Evolutionary conservation across 2,888 invertebrate species (phyloP).

Genomic region (Oxytorus armatus): DNA sequence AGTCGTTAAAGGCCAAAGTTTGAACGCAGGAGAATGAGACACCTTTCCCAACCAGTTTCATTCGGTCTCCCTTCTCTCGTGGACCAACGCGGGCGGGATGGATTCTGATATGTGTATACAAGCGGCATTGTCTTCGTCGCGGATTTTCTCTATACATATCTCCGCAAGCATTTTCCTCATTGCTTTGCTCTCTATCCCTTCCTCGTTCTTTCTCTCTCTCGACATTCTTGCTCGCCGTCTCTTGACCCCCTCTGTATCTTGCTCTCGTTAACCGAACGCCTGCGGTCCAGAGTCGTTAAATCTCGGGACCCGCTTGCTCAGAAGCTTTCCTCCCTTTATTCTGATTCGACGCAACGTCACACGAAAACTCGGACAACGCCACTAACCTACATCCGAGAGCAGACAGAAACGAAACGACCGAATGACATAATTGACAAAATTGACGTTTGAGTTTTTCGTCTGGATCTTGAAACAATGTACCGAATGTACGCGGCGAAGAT

Average conservation of each 20-base stretch:
- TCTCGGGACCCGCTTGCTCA: neutral
- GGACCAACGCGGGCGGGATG: constrained; percentile 33
- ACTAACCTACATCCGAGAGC: too few species aligned
- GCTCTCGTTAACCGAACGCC: constrained; percentile 38
- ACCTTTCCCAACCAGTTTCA: constrained; percentile 47
- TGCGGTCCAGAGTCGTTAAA: constrained; percentile 46
- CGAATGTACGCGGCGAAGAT: too few species aligned
- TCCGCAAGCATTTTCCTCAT: constrained; percentile 3
- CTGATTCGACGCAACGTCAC: too few species aligned
- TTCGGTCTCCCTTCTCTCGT: constrained; percentile 23
- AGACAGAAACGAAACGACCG: too few species aligned
- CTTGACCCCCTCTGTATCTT: constrained; percentile 30
- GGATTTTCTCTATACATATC: neutral
- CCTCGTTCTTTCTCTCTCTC: neutral
- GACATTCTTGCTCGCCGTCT: neutral
- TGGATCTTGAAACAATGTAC: too few species aligned
- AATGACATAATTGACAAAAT: too few species aligned
- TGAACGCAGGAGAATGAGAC: constrained; percentile 46
- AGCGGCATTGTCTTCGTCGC: constrained; percentile 44
- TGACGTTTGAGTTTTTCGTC: too few species aligned
- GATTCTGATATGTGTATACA: constrained; percentile 60
- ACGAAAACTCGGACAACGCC: too few species aligned
- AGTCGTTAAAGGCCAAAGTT: constrained; percentile 75
- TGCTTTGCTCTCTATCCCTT: neutral
- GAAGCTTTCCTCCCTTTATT: neutral